Evolutionary conservation across 2,797 vertebrate genomes (phyloP), one percentile per base, ranked within the genome.

Genomic region (Catostomus latipinnis): DNA sequence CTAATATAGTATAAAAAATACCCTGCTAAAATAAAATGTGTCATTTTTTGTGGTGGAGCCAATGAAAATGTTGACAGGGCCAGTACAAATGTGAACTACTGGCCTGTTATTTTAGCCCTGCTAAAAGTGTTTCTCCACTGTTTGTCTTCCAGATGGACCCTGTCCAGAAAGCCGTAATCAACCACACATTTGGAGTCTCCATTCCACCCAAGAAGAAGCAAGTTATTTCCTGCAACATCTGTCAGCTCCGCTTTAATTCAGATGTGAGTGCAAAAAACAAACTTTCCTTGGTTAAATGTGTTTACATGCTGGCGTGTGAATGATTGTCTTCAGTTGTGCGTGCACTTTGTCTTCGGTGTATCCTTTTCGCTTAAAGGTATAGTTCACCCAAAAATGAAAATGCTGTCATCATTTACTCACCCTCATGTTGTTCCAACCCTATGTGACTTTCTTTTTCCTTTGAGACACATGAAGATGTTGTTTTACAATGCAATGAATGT

Each of bases 151-250:
- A 99, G 97, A 99, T 99, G 97, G 98, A 99, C 93, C 98, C 98
- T 12, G 97, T 99, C 86, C 97, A 99, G 92, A 99, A 99, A 91
- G 98, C 98, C 18, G 96, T 99, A 67, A 98, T 99, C 91, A 99
- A 98, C 91, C 97, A 99, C 91, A 99, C 98, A 0, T 99, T 99
- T 90, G 98, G 97, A 68, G 96, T 98, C 72, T 96, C 96, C 76
- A 92, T 97, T 92, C 94, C 95, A 76, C 95, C 95, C 72, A 99
- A 95, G 91, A 98, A 96, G 93, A 99, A 97, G 80, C 97, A 97
- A 92, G 93, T 98, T 0, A 97, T 98, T 90, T 96, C 96, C 78
- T 99, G 98, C 90, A 96, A 95, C 66, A 95, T 98, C 87, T 99
- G 98, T 91, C 97, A 97, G 88, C 94, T 99, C 85, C 96, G 96